Evolutionary conservation across 2,113 vertebrate species (phyloP), one percentile per base, ranked within the genome.

Genomic region (Siniperca knerii): DNA sequence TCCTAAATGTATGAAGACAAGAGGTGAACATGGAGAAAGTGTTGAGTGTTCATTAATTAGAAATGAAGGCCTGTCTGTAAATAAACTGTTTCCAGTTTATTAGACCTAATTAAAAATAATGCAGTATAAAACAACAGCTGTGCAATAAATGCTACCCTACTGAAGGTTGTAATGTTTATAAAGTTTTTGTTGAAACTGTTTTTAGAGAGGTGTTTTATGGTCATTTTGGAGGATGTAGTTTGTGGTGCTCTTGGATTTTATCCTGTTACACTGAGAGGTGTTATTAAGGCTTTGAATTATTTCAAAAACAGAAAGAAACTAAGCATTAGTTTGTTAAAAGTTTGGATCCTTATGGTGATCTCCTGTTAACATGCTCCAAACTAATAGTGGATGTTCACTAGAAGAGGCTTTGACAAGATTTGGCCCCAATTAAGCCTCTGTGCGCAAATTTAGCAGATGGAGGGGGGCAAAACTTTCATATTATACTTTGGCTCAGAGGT

Each of bases 361-460:
- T 89, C 55, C 77, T 76, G 80, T 75, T 87, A 77, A 74, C 77
- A 71, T 33, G 44, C 81, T 86, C 52, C 29, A 48, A 72, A 82
- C 79, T 89, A 88, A 87, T 75, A 50, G 77, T 74, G 75, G 80
- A 90, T 79, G 81, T 83, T 92, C 85, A 80, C 52, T 18, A 81
- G 78, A 77, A 77, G 88, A 85, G 16, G 65, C 85, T 89, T 69
- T 94, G 93, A 92, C 93, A 92, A 88, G 90, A 90, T 80, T 91
- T 91, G 92, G 88, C 84, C 83, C 92, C 92, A 94, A 94, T 94
- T 94, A 94, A 93, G 92, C 80, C 82, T 82, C 75, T 66, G 86
- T 87, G 91, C 82, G 44, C 88, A 88, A 79, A 91, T 89, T 77
- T 77, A 90, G 79, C 90, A 93, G 93, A 92, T 90, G 91, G 88